These are phyloP conservation scores for Falcaria lacertinaria DNA, from an alignment of 2,888 invertebrate species.

Conservation along the genomic window DNA sequence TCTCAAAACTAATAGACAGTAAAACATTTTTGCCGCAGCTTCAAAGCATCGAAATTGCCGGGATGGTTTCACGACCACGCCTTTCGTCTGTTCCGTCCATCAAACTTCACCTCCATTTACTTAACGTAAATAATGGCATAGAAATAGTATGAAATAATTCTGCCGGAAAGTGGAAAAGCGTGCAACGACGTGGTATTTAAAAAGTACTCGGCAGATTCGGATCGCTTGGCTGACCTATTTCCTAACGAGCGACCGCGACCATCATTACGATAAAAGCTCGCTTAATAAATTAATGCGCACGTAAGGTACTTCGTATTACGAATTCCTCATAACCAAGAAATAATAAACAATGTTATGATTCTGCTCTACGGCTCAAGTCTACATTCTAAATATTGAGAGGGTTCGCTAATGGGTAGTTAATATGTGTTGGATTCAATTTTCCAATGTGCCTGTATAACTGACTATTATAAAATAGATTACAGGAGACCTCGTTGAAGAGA, in stretches of 20 bases:
- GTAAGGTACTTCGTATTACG: slow-evolving; percentile 14
- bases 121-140: slow-evolving; percentile 58
- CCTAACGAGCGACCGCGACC: slow-evolving; percentile 28
- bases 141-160: slow-evolving; percentile 44
- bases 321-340: neutral
- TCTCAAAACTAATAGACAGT: slow-evolving; percentile 52
- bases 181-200: slow-evolving; percentile 40
- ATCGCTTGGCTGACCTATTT: slow-evolving; percentile 44
- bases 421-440: too few species aligned
- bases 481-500: too few species aligned
- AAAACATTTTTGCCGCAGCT: slow-evolving; percentile 72
- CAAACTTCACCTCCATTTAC: slow-evolving; percentile 47
- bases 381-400: too few species aligned
- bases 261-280: slow-evolving; percentile 49
- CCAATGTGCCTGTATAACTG: too few species aligned
- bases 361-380: neutral
- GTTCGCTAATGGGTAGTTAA: too few species aligned
- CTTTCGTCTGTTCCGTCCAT: slow-evolving; percentile 76
- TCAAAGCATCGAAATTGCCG: slow-evolving; percentile 67
- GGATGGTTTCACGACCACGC: slow-evolving; percentile 62
- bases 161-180: slow-evolving; percentile 32
- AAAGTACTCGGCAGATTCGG: slow-evolving; percentile 34
- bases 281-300: slow-evolving; percentile 38
- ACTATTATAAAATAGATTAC: too few species aligned
- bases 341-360: neutral